Evolutionary conservation across 2,888 invertebrate genomes (phyloP), one percentile per base, ranked within the genome.

Genomic region (Plebejus anna): DNA sequence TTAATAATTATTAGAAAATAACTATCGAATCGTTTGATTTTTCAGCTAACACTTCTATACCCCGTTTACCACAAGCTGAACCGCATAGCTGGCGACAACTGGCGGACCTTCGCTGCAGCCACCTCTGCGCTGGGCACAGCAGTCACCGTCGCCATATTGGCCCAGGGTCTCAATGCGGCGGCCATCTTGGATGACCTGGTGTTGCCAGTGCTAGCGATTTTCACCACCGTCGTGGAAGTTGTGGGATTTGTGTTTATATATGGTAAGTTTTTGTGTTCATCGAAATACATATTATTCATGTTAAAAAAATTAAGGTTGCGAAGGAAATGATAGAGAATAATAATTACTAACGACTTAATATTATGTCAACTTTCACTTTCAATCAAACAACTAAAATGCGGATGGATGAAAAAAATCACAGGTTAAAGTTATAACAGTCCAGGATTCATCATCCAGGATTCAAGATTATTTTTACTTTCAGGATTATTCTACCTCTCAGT

Each of bases 171-270:
- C 22, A 87, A 88, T 51, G 82, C 91, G 2, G 88, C 89, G 0
- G 84, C 86, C 0, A 79, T 91, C 13, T 75, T 94, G 59, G 94
- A 94, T 78, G 90, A 91, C 6, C 79, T 92, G 22, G 85, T 89
- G 0, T 81, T 94, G 0, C 93, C 94, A 5, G 83, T 91, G 0
- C 80, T 94, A 0, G 87, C 89, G 61, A 86, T 89, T 4, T 90
- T 92, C 66, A 90, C 92, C 0, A 84, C 89, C 11, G 84, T 89
- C 1, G 81, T 91, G 28, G 92, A 94, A 79, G 85, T 94, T 0
- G 88, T 91, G 1, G 94, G 91, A 76, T 92, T 94, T 79, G 90
- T 90, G 9, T 92, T 90, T 81, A 91, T 94, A 81, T 94, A 94
- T 83, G 93, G 94, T 93, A 76, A 85, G 86, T 80, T 61, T 61